Evolutionary conservation across 2,888 invertebrate genomes (phyloP).

Genomic region (Ochropleura plecta): DNA sequence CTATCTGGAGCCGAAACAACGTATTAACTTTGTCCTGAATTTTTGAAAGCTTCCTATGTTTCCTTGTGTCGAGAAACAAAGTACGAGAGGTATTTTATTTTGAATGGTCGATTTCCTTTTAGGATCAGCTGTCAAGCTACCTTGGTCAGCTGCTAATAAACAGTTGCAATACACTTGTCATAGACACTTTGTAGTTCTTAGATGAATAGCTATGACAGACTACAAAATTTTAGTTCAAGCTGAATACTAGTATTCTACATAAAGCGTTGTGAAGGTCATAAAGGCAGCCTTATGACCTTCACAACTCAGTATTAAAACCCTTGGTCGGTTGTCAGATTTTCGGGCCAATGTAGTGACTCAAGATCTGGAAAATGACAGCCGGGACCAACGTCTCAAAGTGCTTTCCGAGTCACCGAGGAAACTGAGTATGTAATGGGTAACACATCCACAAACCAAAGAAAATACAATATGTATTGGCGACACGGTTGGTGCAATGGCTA

Average conservation of each 20-base stretch:
- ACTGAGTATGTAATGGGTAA: no score
- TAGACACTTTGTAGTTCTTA: background rate
- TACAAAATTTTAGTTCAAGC: background rate
- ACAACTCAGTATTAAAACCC: background rate
- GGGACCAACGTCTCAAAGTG: no score
- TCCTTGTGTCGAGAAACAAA: slow-evolving; percentile 20
- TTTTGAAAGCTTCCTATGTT: slow-evolving; percentile 25
- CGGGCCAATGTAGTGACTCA: no score
- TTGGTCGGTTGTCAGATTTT: no score
- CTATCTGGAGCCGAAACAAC: slow-evolving; percentile 12
- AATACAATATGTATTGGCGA: no score
- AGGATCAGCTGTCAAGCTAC: slow-evolving; percentile 5
- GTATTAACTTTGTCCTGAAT: slow-evolving; percentile 21
- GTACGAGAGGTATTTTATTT: slow-evolving; percentile 8
- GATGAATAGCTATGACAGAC: background rate
- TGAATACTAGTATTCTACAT: no score
- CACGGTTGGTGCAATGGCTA: no score
- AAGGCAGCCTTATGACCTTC: no score
- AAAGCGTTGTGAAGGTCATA: no score
- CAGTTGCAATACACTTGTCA: background rate
- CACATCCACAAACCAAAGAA: no score
- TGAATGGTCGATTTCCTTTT: background rate
- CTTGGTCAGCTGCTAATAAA: background rate
- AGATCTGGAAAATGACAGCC: no score
- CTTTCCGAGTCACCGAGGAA: no score